These are phyloP conservation scores for Ibidorhyncha struthersii DNA, from an alignment of 2,113 vertebrate species.

Conservation along the genomic window DNA sequence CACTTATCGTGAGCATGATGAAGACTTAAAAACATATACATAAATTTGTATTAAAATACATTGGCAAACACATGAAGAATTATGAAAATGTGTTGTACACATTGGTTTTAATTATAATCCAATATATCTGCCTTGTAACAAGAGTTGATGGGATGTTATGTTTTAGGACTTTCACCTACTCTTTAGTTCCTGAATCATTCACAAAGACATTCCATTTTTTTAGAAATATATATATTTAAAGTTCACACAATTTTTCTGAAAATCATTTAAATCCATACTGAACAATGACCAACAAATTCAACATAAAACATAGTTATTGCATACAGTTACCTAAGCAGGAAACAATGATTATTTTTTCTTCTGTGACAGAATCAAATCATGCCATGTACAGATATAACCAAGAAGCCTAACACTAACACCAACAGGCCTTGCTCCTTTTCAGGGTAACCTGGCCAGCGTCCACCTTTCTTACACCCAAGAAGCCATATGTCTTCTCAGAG, in stretches of 20 bases:
- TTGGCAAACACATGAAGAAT: not conserved
- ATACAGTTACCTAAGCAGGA: not conserved
- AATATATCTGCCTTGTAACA: not conserved
- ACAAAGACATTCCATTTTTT: not conserved
- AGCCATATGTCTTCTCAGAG: accelerated
- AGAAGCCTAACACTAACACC: not conserved
- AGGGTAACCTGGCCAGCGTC: not conserved
- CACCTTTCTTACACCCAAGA: not conserved
- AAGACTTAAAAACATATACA: not conserved
- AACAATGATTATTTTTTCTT: not conserved
- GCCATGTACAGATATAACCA: not conserved
- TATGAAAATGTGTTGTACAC: accelerated
- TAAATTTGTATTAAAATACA: not conserved
- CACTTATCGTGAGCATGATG: not conserved
- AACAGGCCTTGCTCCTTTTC: not conserved
- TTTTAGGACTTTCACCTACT: not conserved
- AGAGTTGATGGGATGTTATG: not conserved
- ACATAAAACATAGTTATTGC: not conserved
- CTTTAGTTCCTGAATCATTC: not conserved
- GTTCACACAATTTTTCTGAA: not conserved
- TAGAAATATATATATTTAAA: not conserved
- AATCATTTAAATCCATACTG: not conserved
- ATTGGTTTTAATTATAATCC: not conserved
- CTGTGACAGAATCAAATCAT: not conserved
- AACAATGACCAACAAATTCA: not conserved